Base-by-base conservation (phyloP, 2,113 vertebrate genomes). In the Xenopus laevis region DNA sequence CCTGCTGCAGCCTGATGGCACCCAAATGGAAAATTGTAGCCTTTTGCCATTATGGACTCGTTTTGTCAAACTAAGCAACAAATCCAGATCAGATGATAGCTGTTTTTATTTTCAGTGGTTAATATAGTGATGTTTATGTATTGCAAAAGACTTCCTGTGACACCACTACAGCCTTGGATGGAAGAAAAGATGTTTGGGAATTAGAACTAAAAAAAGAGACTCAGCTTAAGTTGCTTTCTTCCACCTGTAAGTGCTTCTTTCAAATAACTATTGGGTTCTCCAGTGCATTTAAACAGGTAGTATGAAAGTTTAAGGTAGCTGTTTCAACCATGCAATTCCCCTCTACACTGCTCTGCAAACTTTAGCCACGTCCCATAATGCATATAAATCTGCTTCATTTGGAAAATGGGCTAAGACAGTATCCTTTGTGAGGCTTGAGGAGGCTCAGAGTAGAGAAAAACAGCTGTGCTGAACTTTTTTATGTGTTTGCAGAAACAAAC, bases 181-280 rank as follows among this genome's bases (percentile, higher is more conserved):
- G 82, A 82, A 61, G 71, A 62, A 61, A 23, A 81, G 33, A 64
- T 40, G 70, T 78, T 71, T 20, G 80, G 78, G 81, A 82, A 77
- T 20, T 74, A 50, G 72, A 81, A 10, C 46, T 47, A n/a, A 47
- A 12, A 47, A 13, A 3, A 81, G 83, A 71, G 21, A 78, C 70
- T 81, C 82, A 84, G 0, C 71, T 12, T 68, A 55, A 71, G 46
- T 74, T 71, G 81, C 79, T 83, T 78, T 81, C 74, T 74, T 81
- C 75, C 44, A 82, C 84, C 82, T 86, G 81, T 89, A 84, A 88
- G 86, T 83, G 71, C 88, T 90, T 85, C 88, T 85, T 86, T 88
- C 83, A 74, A 78, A 82, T 80, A 79, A 69, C 66, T 69, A 50
- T 12, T 50, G 7, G 13, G 2, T 66, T 50, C 18, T 21, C 7